Percentiles rank a stretch among this genome's conserved stretches.
Evolutionary conservation across 2,888 invertebrate species (phyloP).

Genomic region (Prenolepis imparis): DNA sequence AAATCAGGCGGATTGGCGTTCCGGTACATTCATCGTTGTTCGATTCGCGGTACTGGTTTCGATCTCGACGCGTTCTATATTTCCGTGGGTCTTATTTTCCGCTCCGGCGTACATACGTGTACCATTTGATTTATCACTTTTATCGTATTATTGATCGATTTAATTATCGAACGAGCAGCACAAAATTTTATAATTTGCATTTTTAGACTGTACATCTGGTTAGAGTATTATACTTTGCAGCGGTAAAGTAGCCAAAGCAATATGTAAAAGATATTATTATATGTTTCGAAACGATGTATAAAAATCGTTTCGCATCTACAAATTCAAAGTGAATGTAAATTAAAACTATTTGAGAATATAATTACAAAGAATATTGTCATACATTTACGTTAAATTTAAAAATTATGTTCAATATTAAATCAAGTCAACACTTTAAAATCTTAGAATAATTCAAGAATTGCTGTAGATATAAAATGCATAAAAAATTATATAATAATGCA

Average conservation of each 20-base stretch:
- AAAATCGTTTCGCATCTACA: not conserved
- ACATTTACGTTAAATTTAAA: too few relatives aligned
- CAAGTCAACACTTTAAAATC: too few relatives aligned
- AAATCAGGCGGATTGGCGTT: conserved; percentile 47
- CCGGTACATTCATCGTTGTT: conserved; percentile 46
- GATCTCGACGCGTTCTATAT: conserved; percentile 43
- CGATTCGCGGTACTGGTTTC: conserved; percentile 47
- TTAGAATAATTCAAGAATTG: too few relatives aligned
- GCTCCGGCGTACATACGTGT: conserved; percentile 30
- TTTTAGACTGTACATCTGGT: conserved; percentile 15
- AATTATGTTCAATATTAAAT: too few relatives aligned
- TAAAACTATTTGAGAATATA: too few relatives aligned
- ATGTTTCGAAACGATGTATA: not conserved
- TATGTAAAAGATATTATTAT: not conserved
- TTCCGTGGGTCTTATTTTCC: conserved; percentile 35
- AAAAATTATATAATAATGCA: too few relatives aligned
- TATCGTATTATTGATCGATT: conserved; percentile 44
- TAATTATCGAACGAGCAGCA: conserved; percentile 40
- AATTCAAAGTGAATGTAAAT: not conserved
- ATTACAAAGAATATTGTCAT: too few relatives aligned
- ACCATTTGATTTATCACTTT: conserved; percentile 46
- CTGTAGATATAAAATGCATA: too few relatives aligned
- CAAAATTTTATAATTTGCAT: conserved; percentile 42
- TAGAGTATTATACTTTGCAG: conserved; percentile 6
- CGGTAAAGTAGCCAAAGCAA: not conserved